Base-by-base conservation (phyloP, 2,113 vertebrate genomes). In the Datnioides undecimradiatus region DNA sequence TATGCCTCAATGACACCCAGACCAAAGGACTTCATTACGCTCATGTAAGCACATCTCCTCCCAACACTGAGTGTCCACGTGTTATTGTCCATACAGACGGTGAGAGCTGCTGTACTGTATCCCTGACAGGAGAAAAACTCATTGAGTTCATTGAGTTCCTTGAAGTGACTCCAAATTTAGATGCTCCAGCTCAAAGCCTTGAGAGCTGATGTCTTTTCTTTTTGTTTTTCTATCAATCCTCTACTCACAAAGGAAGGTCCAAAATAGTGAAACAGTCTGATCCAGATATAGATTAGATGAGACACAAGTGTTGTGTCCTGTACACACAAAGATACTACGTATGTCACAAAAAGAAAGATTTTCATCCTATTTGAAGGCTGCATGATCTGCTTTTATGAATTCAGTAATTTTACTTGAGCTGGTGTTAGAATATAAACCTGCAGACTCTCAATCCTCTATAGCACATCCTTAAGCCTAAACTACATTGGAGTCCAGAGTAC, bases 111-210 rank as follows among this genome's bases (percentile, higher is more conserved):
- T 66, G 67, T 33, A 64, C 70, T 81, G 57, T 11, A 63, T 45
- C 27, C 63, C 70, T n/a, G 70, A 79, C 78, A 80, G 40, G 69
- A 87, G 46, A 64, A 72, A 69, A 64, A 41, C 55, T 82, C 27
- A 23, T 63, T 68, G 38, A 68, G 43, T 25, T n/a, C 5, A 51
- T 1, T 1, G 58, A 85, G 48, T 12, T 41, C 66, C 67, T 82
- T 76, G 70, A 87, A 91, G 76, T 60, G 82, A 31, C 49, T 92
- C 87, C 82, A 92, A 87, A 92, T 88, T 86, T 89, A 93, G 90
- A 74, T 1, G 29, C 74, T 65, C 33, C 36, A 62, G 67, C 78
- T 86, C 69, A 68, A 76, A 84, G 76, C 79, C 65, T 49, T n/a
- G 76, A 83, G 82, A 91, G 82, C 66, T 76, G 85, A 79, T 68